Conservation (phyloP, 2,888 invertebrate genomes). For the Anorthoa munda region DNA sequence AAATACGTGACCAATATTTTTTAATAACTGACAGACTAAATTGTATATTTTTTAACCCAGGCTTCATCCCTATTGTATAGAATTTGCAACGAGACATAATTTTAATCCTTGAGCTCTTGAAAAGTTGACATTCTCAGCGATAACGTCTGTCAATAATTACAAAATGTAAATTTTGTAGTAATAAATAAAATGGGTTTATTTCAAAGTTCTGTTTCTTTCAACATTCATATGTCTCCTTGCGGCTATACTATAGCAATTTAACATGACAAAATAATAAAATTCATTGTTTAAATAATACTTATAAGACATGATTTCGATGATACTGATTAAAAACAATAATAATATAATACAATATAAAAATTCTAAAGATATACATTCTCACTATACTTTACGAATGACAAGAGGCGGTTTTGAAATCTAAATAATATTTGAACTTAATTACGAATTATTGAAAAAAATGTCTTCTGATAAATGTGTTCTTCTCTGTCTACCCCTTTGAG, state of each 20-base stretch:
- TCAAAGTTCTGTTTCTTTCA: too few relatives aligned
- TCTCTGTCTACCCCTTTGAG: neutral
- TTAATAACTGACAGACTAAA: too few relatives aligned
- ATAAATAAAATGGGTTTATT: too few relatives aligned
- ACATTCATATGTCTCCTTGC: conserved; percentile 1
- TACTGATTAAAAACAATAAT: conserved; percentile 10
- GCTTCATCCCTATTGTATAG: too few relatives aligned
- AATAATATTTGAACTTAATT: neutral
- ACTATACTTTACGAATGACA: conserved; percentile 26
- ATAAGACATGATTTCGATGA: conserved; percentile 19
- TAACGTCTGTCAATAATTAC: too few relatives aligned
- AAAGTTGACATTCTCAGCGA: too few relatives aligned
- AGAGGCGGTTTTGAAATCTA: conserved; percentile 21
- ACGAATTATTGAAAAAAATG: too few relatives aligned
- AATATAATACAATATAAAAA: conserved; percentile 20
- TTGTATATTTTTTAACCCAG: too few relatives aligned
- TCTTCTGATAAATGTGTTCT: neutral
- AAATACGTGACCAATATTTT: too few relatives aligned
- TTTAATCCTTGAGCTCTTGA: too few relatives aligned
- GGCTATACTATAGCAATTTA: conserved; percentile 6
- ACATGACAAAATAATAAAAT: conserved; percentile 26
- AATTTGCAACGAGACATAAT: neutral
- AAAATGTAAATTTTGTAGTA: too few relatives aligned
- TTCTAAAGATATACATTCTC: conserved; percentile 62
- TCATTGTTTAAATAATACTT: conserved; percentile 26